Percentiles rank a stretch among this genome's conserved stretches.
Evolutionary conservation across 2,113 vertebrate genomes (phyloP).

Genomic region (Crocuta crocuta): DNA sequence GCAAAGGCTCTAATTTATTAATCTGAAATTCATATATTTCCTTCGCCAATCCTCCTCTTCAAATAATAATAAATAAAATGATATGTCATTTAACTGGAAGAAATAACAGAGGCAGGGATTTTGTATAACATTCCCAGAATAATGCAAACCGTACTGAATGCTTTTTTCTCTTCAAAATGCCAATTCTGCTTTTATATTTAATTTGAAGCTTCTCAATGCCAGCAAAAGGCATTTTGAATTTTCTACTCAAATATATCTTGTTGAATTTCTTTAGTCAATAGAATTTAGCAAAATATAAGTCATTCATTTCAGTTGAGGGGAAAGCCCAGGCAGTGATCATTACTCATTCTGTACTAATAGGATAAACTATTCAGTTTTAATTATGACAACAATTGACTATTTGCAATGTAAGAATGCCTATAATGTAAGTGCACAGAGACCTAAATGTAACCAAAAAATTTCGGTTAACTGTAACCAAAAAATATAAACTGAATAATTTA

Average conservation of each 20-base stretch:
- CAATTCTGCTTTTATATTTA: background rate
- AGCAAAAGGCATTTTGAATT: background rate
- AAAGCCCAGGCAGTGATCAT: background rate
- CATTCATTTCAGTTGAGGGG: background rate
- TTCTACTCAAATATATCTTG: background rate
- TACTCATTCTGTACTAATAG: background rate
- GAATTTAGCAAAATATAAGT: background rate
- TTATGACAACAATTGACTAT: background rate
- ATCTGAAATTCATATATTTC: background rate
- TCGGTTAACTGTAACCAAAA: background rate
- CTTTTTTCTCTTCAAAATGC: background rate
- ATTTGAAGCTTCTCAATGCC: background rate
- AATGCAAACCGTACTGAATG: background rate
- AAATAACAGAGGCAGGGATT: background rate
- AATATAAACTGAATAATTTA: background rate
- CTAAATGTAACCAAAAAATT: background rate
- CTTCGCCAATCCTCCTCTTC: background rate
- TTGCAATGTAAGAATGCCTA: background rate
- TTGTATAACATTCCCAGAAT: background rate
- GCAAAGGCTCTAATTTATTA: background rate
- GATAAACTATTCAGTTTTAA: background rate
- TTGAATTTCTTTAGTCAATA: slow-evolving; percentile 3
- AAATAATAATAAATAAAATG: background rate
- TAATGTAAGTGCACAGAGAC: background rate
- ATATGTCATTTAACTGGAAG: background rate